phyloP scores from a whole-genome alignment of 2,113 vertebrate species.

The Albula goreensis region DNA sequence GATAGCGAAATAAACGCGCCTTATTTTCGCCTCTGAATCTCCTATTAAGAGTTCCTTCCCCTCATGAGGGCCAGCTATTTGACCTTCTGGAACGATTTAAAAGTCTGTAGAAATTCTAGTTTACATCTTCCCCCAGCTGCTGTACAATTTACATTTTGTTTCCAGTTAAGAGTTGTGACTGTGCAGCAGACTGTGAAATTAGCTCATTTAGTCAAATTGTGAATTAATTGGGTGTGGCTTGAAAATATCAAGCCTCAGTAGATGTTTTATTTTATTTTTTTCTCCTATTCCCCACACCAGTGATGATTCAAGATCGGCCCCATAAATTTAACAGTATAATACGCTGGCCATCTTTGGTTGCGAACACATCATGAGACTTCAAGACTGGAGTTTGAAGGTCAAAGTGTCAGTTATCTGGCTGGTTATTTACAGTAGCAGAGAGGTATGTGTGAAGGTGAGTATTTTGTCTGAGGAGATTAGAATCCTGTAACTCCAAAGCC shows the following conservation, averaged over 20 bases:
- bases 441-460: no score
- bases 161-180: constrained; percentile 27
- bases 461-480: no score
- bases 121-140: constrained; percentile 32
- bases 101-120: constrained; percentile 29
- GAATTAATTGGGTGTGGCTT: constrained; percentile 49
- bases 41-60: not conserved
- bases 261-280: constrained; percentile 21
- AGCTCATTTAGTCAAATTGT: constrained; percentile 45
- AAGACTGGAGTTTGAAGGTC: not conserved
- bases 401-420: not conserved
- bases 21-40: not conserved
- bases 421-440: not conserved
- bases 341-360: not conserved
- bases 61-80: constrained; percentile 8
- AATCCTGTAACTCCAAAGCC: no score
- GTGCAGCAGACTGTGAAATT: constrained; percentile 46
- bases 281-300: constrained; percentile 14
- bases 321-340: constrained; percentile 3
- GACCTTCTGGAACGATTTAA: constrained; percentile 20
- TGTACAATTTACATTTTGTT: constrained; percentile 32
- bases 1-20: not conserved
- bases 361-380: not conserved
- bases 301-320: constrained; percentile 12
- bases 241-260: constrained; percentile 36